These are phyloP conservation scores for Parotia lawesii DNA, from an alignment of 2,113 vertebrate species.

Conservation along the genomic window DNA sequence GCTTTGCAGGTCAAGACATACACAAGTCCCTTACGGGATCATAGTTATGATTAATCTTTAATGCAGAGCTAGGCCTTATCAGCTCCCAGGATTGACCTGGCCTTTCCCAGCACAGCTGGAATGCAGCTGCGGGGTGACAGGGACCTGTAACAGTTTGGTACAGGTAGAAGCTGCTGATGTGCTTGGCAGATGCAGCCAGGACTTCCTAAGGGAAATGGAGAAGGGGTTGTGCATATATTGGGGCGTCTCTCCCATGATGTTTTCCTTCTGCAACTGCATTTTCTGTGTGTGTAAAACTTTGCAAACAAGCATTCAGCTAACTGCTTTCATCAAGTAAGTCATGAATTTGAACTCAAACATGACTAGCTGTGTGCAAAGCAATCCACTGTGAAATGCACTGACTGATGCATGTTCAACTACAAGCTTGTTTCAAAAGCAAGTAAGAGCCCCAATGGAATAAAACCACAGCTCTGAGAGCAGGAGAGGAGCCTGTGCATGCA, in stretches of 20 bases:
- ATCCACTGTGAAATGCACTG: conserved; percentile 47
- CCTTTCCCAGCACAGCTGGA: not conserved
- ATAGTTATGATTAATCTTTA: not conserved
- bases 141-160: not conserved
- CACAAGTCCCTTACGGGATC: not conserved
- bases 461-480: not conserved
- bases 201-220: not conserved
- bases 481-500: not conserved
- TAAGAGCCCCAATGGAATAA: conserved; percentile 7
- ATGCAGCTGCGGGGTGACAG: not conserved
- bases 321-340: conserved; percentile 52
- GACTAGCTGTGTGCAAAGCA: conserved; percentile 53
- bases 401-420: conserved; percentile 42
- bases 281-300: not conserved
- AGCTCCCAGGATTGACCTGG: not conserved
- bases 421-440: conserved; percentile 45
- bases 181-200: not conserved
- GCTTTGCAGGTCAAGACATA: not conserved
- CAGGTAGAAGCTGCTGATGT: not conserved
- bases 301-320: not conserved
- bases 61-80: not conserved
- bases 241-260: not conserved
- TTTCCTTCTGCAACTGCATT: not conserved
- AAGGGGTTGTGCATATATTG: not conserved
- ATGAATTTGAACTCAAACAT: conserved; percentile 54